Conservation (phyloP, 2,888 invertebrate genomes). For the Agonopterix heracliana region DNA sequence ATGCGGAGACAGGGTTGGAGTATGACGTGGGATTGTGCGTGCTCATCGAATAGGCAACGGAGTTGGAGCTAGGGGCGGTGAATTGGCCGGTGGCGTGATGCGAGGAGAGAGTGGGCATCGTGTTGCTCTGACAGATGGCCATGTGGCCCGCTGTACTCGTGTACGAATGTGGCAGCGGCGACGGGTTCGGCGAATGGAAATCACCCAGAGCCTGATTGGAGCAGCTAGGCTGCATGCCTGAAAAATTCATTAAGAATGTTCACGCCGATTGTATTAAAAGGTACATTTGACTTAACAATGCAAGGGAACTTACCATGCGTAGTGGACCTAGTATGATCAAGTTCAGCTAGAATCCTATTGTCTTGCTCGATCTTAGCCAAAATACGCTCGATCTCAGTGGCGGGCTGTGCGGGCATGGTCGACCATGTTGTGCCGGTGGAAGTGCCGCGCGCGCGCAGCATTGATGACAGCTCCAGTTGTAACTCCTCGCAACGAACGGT, state of each 20-base stretch:
- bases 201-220: conserved; percentile 83
- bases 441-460: conserved; percentile 72
- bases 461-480: conserved; percentile 88
- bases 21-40: conserved; percentile 71
- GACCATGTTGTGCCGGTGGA: conserved; percentile 55
- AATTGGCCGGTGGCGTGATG: conserved; percentile 63
- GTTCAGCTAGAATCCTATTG: conserved; percentile 91
- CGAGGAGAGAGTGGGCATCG: conserved; percentile 78
- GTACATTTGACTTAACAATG: background rate
- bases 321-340: conserved; percentile 88
- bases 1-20: conserved; percentile 70
- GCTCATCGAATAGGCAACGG: conserved; percentile 68
- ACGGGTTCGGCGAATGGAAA: conserved; percentile 77
- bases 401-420: conserved; percentile 62
- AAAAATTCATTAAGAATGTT: conserved; percentile 6
- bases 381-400: conserved; percentile 92
- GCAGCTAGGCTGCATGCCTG: conserved; percentile 80
- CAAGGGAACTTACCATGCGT: conserved; percentile 71
- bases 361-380: conserved; percentile 97
- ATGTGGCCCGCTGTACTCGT: conserved; percentile 50
- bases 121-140: conserved; percentile 78
- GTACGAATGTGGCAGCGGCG: conserved; percentile 76
- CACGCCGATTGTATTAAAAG: too few relatives aligned
- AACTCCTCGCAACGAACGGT: conserved; percentile 91
- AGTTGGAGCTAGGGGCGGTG: conserved; percentile 66